Evolutionary conservation across 2,797 vertebrate genomes (phyloP).

Genomic region (Myripristis murdjan): DNA sequence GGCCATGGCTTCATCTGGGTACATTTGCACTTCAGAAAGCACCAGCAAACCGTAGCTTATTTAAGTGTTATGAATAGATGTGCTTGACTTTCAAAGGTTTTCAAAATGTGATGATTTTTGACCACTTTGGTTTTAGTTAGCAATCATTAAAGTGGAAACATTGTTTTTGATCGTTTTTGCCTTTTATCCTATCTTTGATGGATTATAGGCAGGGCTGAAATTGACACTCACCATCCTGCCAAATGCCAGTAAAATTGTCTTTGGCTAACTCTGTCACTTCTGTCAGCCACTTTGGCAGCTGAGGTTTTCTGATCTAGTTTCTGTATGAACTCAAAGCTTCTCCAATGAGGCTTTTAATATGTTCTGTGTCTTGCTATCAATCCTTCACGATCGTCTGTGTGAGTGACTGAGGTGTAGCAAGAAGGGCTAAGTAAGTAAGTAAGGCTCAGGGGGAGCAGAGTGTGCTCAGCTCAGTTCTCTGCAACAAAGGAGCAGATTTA

Average conservation of each 20-base stretch:
- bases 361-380: constrained; percentile 11
- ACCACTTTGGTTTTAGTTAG: not conserved
- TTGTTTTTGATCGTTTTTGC: constrained; percentile 26
- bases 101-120: constrained; percentile 5
- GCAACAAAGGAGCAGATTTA: constrained; percentile 15
- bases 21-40: constrained; percentile 36
- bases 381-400: too few relatives aligned
- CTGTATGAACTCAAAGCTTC: constrained; percentile 12
- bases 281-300: too few relatives aligned
- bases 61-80: constrained; percentile 17
- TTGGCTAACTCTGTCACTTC: constrained; percentile 10
- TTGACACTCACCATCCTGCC: not conserved
- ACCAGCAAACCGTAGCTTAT: constrained; percentile 23
- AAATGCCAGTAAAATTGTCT: constrained; percentile 33
- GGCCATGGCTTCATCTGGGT: constrained; percentile 40
- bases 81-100: constrained; percentile 56
- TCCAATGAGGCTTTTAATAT: constrained; percentile 10
- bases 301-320: constrained; percentile 27
- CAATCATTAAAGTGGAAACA: not conserved
- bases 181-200: not conserved
- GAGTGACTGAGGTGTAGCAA: too few relatives aligned
- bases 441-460: constrained; percentile 9
- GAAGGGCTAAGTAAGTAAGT: constrained; percentile 16
- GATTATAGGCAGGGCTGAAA: too few relatives aligned
- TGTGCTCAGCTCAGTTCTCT: not conserved